Percentiles rank a stretch among this genome's conserved stretches.
Conservation (phyloP, 2,888 invertebrate genomes). For the Parnassius smintheus region DNA sequence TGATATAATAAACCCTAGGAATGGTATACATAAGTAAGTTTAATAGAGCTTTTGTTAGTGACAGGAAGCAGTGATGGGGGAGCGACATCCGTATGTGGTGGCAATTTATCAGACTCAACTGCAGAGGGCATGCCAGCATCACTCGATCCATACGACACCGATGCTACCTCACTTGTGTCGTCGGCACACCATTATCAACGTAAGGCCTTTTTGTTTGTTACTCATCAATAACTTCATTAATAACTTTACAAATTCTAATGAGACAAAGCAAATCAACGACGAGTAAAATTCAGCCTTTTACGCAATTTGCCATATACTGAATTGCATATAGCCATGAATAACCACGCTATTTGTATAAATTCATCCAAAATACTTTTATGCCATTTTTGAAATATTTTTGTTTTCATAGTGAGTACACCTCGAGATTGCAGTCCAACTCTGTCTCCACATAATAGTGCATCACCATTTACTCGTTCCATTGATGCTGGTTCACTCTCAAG, state of each 20-base stretch:
- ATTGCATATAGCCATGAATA: too few relatives aligned
- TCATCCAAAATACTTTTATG: too few relatives aligned
- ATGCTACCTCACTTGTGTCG: slow-evolving; percentile 86
- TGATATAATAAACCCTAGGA: background rate
- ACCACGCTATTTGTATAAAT: too few relatives aligned
- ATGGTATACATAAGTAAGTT: slow-evolving; percentile 22
- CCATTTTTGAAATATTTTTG: slow-evolving; percentile 24
- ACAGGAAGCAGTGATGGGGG: slow-evolving; percentile 89
- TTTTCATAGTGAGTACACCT: slow-evolving; percentile 86
- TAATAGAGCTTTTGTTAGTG: slow-evolving; percentile 47
- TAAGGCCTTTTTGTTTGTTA: slow-evolving; percentile 63
- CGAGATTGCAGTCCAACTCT: slow-evolving; percentile 92
- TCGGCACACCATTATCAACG: slow-evolving; percentile 88
- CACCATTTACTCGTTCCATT: slow-evolving; percentile 88
- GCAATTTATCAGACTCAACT: slow-evolving; percentile 90
- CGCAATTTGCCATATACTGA: too few relatives aligned
- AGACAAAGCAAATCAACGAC: too few relatives aligned
- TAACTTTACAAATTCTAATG: too few relatives aligned
- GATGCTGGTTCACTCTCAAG: slow-evolving; percentile 85
- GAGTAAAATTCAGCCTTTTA: too few relatives aligned
- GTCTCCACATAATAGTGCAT: slow-evolving; percentile 87
- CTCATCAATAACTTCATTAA: too few relatives aligned
- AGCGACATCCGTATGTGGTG: slow-evolving; percentile 89
- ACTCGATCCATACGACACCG: slow-evolving; percentile 85
- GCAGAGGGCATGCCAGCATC: slow-evolving; percentile 86